phyloP scores from a whole-genome alignment of 2,888 invertebrate species.

The Abscondita cerata region DNA sequence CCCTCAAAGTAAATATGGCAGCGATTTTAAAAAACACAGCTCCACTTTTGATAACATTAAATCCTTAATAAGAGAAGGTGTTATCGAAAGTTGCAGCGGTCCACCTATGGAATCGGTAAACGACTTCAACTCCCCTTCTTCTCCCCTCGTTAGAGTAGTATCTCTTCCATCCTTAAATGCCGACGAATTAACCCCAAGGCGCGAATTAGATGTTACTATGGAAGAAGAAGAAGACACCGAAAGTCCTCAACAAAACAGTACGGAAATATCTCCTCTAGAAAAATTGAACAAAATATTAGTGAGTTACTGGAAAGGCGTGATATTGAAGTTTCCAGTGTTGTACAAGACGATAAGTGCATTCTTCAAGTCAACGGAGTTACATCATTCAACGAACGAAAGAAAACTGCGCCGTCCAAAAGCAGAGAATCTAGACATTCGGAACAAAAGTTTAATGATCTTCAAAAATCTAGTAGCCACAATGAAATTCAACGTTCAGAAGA shows the following conservation, averaged over 20 bases:
- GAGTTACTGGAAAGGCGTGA: slow-evolving; percentile 66
- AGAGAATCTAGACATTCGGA: slow-evolving; percentile 52
- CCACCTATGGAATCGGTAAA: slow-evolving; percentile 67
- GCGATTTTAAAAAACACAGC: slow-evolving; percentile 74
- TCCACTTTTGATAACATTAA: slow-evolving; percentile 81
- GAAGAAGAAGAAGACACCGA: slow-evolving; percentile 77
- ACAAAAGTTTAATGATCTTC: slow-evolving; percentile 65
- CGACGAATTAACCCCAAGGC: slow-evolving; percentile 67
- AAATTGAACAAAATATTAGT: slow-evolving; percentile 76
- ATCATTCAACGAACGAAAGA: slow-evolving; percentile 46
- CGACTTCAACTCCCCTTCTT: slow-evolving; percentile 67
- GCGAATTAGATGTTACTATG: slow-evolving; percentile 72
- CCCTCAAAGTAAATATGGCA: slow-evolving; percentile 62
- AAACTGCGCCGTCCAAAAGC: slow-evolving; percentile 48
- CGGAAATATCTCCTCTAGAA: slow-evolving; percentile 72
- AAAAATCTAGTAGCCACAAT: slow-evolving; percentile 69
- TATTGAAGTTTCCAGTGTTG: slow-evolving; percentile 50
- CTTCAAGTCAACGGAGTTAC: slow-evolving; percentile 56
- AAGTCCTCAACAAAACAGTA: slow-evolving; percentile 67
- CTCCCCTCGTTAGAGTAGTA: slow-evolving; percentile 72
- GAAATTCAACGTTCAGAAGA: slow-evolving; percentile 63
- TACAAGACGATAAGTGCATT: slow-evolving; percentile 50
- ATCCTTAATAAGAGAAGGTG: slow-evolving; percentile 74
- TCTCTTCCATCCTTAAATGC: slow-evolving; percentile 70
- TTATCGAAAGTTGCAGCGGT: slow-evolving; percentile 64